phyloP scores from a whole-genome alignment of 2,113 vertebrate species.

The Telmatochromis sp. region DNA sequence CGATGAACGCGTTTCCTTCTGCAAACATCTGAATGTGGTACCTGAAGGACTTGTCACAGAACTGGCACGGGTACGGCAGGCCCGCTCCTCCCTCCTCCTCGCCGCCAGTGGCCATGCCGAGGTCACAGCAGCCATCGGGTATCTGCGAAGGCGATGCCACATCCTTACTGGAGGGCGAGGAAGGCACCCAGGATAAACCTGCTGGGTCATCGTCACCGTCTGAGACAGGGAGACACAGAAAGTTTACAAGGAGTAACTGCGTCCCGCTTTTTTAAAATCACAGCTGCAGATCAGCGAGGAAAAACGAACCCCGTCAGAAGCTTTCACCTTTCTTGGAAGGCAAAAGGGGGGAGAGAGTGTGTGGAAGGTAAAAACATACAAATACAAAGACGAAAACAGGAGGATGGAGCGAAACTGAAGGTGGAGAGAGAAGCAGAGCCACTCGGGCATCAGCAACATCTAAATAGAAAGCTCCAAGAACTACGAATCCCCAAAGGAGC shows the following conservation, averaged over 20 bases:
- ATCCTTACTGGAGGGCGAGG: conserved; percentile 99
- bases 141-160: conserved; percentile 97
- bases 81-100: conserved; percentile 97
- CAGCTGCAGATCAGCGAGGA: not conserved
- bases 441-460: conserved; percentile 56
- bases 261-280: not conserved
- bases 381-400: not conserved
- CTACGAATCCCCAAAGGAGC: conserved; percentile 85
- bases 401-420: conserved; percentile 33
- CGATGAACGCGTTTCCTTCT: not conserved
- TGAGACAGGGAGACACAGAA: conserved; percentile 60
- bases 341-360: conserved; percentile 21
- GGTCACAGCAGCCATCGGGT: conserved; percentile 95
- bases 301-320: not conserved
- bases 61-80: conserved; percentile 98
- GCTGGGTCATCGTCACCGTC: conserved; percentile 95
- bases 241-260: not conserved
- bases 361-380: conserved; percentile 24
- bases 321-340: conserved; percentile 56
- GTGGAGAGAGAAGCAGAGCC: conserved; percentile 17
- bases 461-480: conserved; percentile 80
- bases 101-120: conserved; percentile 85
- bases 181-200: conserved; percentile 97
- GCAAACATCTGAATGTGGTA: not conserved
- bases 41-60: conserved; percentile 99